Base-by-base conservation (phyloP, 2,797 vertebrate species). In the Anguilla marmorata region DNA sequence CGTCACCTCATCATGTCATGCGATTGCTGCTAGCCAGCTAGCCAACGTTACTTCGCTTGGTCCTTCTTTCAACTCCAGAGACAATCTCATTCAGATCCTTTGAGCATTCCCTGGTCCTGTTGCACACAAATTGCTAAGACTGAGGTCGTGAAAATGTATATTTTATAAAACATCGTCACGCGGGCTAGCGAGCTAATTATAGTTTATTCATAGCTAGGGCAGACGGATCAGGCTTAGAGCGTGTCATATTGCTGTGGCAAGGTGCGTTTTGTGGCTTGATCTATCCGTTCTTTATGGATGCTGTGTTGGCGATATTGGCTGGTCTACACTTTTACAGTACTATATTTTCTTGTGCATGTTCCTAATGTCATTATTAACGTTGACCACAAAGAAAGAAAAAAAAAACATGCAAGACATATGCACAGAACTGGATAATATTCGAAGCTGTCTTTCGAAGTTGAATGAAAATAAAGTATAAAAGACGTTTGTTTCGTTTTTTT, bases 201-300 rank as follows among this genome's bases (percentile, higher is more conserved):
- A 80, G 48, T 21, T 89, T 91, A 92, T 94, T 92, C 90, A 89
- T 91, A 90, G 45, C 27, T 6, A 50, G 21, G 89, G 87, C 63
- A 21, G 48, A 19, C 37, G 52, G 69, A 84, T 54, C 16, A 80
- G 11, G 19, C 50, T 33, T 30, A 12, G 21, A 41, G 56, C 41
- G 48, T 45, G 37, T 12, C 37, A 66, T 33, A 91, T 94, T 92
- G 90, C 91, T 87, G 50, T 84, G 91, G 93, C 93, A 95, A 95
- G 94, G 94, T 95, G 94, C 92, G 87, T 88, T 88, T 79, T 82
- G 88, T 80, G 89, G 74, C 52, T 41, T 72, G 79, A 82, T 82
- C 16, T 45, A 0, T 79, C 3, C 19, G 5, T 79, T 19, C 37
- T 37, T 50, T n/a, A 50, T 45, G 41, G 21, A 82, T 82, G 79